phyloP scores from a whole-genome alignment of 2,888 invertebrate species.

The Lamellibrachia columna region DNA sequence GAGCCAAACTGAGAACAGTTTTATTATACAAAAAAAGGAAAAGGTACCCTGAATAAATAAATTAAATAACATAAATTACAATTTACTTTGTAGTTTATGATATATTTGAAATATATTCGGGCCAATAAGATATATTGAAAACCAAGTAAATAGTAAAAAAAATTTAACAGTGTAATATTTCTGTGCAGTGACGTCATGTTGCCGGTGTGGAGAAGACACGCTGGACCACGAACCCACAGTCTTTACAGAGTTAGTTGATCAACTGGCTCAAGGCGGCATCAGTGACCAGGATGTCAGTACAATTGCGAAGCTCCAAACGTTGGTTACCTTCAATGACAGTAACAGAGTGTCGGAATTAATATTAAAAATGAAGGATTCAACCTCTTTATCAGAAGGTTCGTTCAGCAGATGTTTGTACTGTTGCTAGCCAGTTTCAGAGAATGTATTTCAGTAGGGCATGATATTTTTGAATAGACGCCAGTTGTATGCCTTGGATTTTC shows the following conservation, averaged over 20 bases:
- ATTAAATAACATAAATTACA: background rate
- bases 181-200: constrained; percentile 7
- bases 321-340: background rate
- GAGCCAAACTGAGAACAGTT: no score
- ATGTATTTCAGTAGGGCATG: background rate
- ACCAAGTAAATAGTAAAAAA: background rate
- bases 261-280: background rate
- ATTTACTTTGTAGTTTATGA: background rate
- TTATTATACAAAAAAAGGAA: no score
- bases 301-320: background rate
- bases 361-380: background rate
- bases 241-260: background rate
- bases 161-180: background rate
- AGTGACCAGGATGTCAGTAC: background rate
- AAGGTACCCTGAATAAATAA: background rate
- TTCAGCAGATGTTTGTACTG: background rate
- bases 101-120: background rate
- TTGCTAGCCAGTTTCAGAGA: background rate
- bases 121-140: background rate
- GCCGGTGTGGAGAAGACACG: background rate
- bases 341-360: background rate
- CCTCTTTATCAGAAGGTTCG: background rate
- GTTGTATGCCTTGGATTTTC: background rate
- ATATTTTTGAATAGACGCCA: background rate
- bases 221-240: background rate